Conservation (phyloP, 2,888 invertebrate species). For the Epicampocera succincta region DNA sequence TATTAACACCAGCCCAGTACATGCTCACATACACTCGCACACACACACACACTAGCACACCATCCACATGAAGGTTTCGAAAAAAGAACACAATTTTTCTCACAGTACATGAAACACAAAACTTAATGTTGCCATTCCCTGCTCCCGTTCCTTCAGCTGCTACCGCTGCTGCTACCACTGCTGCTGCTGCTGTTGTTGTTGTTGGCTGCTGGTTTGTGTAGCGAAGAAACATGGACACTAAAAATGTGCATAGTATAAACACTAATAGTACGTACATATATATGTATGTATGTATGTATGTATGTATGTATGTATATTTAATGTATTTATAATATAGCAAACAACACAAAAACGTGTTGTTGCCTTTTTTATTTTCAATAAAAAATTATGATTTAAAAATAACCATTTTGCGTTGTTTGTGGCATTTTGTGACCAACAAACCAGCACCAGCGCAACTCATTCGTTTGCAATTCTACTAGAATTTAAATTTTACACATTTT, state of each 20-base stretch:
- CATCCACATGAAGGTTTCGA: neutral
- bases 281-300: no score
- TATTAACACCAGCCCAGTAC: constrained; percentile 25
- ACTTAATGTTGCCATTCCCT: constrained; percentile 15
- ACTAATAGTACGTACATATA: constrained; percentile 9
- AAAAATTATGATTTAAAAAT: neutral
- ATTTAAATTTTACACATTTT: neutral
- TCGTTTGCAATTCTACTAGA: constrained; percentile 1
- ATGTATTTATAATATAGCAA: no score
- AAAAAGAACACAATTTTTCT: neutral
- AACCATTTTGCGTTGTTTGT: constrained; percentile 11
- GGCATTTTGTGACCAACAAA: constrained; percentile 18
- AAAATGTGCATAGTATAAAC: constrained; percentile 25
- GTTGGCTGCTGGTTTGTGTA: neutral
- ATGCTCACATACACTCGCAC: neutral
- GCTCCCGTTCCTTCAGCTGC: neutral
- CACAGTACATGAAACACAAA: constrained; percentile 10
- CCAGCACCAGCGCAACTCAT: constrained; percentile 12
- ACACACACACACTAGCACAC: neutral
- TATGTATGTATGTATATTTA: neutral
- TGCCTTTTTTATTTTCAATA: neutral
- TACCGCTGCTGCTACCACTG: neutral
- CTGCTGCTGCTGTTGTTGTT: constrained; percentile 1
- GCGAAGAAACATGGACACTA: constrained; percentile 13
- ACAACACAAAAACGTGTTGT: constrained; percentile 16